phyloP scores from a whole-genome alignment of 1,140 invertebrate species.

The Scaptomyza pallida region DNA sequence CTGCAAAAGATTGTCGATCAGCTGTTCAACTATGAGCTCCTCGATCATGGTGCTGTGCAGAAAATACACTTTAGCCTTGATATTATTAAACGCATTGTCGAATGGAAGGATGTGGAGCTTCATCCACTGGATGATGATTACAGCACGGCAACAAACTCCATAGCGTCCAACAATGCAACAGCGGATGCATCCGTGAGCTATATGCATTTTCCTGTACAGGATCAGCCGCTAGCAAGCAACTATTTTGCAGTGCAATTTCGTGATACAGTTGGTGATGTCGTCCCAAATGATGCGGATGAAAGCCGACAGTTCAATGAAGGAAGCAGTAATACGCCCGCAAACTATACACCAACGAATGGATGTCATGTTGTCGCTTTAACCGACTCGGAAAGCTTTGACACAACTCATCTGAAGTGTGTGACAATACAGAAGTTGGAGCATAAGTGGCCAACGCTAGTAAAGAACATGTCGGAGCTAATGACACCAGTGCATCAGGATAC shows the following conservation, averaged over 20 bases:
- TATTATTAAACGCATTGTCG: conserved; percentile 92
- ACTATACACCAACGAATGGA: conserved; percentile 70
- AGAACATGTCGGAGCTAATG: conserved; percentile 87
- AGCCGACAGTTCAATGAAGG: conserved; percentile 13
- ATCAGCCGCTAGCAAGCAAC: conserved; percentile 74
- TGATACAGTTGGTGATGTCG: conserved; percentile 32
- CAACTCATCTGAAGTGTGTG: conserved; percentile 91
- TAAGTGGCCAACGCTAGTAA: conserved; percentile 91
- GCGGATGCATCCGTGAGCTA: conserved; percentile 62
- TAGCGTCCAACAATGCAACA: conserved; percentile 15
- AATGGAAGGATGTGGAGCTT: conserved; percentile 93
- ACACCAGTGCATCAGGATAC: conserved; percentile 85
- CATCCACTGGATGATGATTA: conserved; percentile 90
- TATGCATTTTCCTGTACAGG: conserved; percentile 74
- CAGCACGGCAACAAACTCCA: conserved; percentile 30
- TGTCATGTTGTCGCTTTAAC: conserved; percentile 89
- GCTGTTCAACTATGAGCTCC: conserved; percentile 86
- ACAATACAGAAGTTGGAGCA: conserved; percentile 93
- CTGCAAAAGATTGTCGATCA: conserved; percentile 90
- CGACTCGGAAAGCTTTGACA: conserved; percentile 92
- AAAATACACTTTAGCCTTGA: conserved; percentile 93
- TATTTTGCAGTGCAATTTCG: conserved; percentile 81
- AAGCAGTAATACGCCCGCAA: conserved; percentile 12
- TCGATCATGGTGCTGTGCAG: conserved; percentile 86
- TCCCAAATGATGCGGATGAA: conserved; percentile 24